Percentiles rank a stretch among this genome's conserved stretches.
Evolutionary conservation across 2,888 invertebrate genomes (phyloP).

Genomic region (Caenorhabditis doughertyi): DNA sequence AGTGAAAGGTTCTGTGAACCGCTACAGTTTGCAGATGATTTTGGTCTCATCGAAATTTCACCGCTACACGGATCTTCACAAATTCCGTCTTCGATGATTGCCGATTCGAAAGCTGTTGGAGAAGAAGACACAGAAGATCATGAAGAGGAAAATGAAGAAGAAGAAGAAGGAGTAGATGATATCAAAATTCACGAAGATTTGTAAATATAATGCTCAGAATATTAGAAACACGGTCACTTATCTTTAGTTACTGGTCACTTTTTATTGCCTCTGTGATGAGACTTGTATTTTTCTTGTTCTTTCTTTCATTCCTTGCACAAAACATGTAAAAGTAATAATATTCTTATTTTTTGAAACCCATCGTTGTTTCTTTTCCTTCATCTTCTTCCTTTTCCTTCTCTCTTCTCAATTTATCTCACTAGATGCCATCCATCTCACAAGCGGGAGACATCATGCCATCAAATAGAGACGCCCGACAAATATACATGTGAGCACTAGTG

Average conservation of each 20-base stretch:
- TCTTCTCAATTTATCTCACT: not conserved
- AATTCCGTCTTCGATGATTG: not conserved
- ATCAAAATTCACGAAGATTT: constrained; percentile 18
- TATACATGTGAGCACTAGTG: constrained; percentile 14
- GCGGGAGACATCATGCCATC: constrained; percentile 11
- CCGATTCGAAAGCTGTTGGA: not conserved
- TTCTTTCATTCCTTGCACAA: not conserved
- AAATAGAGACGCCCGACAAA: constrained; percentile 32
- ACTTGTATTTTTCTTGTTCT: not conserved
- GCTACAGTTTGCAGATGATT: constrained; percentile 66
- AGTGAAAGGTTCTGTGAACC: constrained; percentile 71
- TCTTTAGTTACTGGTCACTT: not conserved
- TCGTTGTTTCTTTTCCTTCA: not conserved
- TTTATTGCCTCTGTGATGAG: not conserved
- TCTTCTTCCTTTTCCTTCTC: not conserved
- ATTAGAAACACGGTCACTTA: too few relatives aligned
- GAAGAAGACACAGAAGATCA: not conserved
- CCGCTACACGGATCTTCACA: not conserved
- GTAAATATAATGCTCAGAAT: not conserved
- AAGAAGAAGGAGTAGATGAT: not conserved
- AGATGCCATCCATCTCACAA: not conserved
- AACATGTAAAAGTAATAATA: not conserved
- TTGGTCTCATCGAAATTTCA: constrained; percentile 55
- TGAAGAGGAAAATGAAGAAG: constrained; percentile 1
- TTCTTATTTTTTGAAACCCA: constrained; percentile 22